Conservation (phyloP, 2,888 invertebrate species). For the Griposia aprilina region DNA sequence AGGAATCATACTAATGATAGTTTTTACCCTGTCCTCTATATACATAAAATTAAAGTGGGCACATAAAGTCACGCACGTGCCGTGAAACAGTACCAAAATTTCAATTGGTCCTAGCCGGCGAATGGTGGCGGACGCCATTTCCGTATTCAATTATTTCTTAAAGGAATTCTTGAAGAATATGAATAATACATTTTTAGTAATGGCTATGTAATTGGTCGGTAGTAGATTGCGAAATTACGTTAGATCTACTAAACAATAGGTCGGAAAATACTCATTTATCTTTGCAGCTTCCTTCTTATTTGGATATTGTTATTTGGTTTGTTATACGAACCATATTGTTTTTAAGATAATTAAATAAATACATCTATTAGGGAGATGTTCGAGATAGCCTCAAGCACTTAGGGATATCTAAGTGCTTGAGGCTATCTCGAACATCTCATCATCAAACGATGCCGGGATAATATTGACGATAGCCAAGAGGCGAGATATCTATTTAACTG, state of each 20-base stretch:
- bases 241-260: constrained; percentile 55
- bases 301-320: no score
- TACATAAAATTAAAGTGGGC: constrained; percentile 54
- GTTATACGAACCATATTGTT: constrained; percentile 43
- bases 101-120: constrained; percentile 40
- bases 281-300: constrained; percentile 51
- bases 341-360: constrained; percentile 46
- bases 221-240: constrained; percentile 49
- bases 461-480: no score
- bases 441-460: neutral
- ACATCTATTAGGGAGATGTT: constrained; percentile 1
- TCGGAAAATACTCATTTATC: constrained; percentile 52
- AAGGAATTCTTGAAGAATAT: constrained; percentile 31
- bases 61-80: constrained; percentile 54
- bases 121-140: constrained; percentile 39
- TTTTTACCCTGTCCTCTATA: constrained; percentile 63
- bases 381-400: constrained; percentile 2
- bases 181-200: constrained; percentile 44
- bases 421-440: no score
- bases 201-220: constrained; percentile 36
- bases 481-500: neutral
- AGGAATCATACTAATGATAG: constrained; percentile 77
- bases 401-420: no score
- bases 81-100: constrained; percentile 60
- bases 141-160: constrained; percentile 47